phyloP scores from a whole-genome alignment of 2,888 invertebrate genomes.

The Erebia aethiops region DNA sequence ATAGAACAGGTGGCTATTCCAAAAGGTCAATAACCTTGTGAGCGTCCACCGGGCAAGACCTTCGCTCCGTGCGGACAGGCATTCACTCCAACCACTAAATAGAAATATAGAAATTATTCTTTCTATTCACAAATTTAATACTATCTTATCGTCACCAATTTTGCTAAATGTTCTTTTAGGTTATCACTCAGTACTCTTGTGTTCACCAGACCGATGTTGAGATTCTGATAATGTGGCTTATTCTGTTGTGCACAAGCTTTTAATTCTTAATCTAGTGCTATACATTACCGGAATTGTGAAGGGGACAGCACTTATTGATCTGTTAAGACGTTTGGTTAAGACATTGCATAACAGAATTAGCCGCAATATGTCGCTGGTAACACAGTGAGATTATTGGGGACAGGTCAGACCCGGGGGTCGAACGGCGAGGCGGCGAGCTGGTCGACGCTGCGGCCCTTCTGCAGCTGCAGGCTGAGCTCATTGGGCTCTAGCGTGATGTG shows the following conservation, averaged over 20 bases:
- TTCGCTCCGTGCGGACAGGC: constrained; percentile 1
- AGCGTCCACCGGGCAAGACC: neutral
- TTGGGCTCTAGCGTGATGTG: constrained; percentile 74
- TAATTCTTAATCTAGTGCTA: no score
- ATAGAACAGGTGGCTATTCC: neutral
- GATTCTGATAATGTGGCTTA: constrained; percentile 41
- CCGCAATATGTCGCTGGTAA: constrained; percentile 27
- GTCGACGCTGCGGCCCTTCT: constrained; percentile 75
- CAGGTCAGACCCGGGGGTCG: constrained; percentile 59
- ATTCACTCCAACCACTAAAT: constrained; percentile 14
- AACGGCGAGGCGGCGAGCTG: constrained; percentile 59
- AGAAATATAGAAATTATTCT: constrained; percentile 38
- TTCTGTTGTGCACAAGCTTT: no score
- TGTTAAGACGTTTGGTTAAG: no score
- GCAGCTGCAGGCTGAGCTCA: constrained; percentile 64
- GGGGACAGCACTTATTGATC: no score
- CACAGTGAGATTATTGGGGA: constrained; percentile 16
- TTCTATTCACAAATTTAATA: constrained; percentile 37
- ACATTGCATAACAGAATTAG: no score
- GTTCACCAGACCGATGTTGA: constrained; percentile 36
- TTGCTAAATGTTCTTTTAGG: constrained; percentile 39
- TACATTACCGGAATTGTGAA: no score
- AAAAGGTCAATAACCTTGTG: neutral
- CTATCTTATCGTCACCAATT: constrained; percentile 33
- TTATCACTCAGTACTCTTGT: constrained; percentile 23